Evolutionary conservation across 2,888 invertebrate species (phyloP), one percentile per base, ranked within the genome.

Genomic region (Horisme vitalbata): DNA sequence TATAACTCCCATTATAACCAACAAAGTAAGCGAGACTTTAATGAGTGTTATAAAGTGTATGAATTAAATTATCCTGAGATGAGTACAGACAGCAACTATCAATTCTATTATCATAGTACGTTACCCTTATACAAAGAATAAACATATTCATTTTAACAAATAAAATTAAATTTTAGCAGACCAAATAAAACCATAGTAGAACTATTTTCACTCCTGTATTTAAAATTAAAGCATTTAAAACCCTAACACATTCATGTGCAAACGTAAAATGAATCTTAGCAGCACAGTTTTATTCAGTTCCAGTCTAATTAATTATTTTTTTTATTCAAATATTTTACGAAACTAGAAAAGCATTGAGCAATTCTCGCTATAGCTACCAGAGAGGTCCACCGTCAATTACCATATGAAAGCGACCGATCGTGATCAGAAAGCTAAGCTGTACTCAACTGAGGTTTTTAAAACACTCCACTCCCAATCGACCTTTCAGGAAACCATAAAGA

Each of bases 351-450:
- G 5, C 30, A 8, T 14, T 39, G 12, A 10, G 26, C 12, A 23
- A 21, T 37, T 24, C 18, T 26, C 23, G 33, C 27, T 33, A 32
- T 32, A 33, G 11, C 27, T 24, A 27, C 36, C 8, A 18, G 27
- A 41, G 37, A 37, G 38, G 48, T 31, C 39, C 41, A 36, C 26
- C 28, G 20, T 5, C 23, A 24, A 45, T 50, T 50, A 45, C 23
- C 45, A 45, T 50, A 45, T 50, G 45, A 50, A 50, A 45, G 31
- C 14, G 45, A 23, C 24, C 12, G 41, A 28, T 26, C 50, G 45
- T 50, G 50, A 45, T 10, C 24, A 3, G 45, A 41, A 39, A 33
- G 30, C 24, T 31, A 31, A 43, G 23, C 34, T 13, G 20, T 33
- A 28, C 30, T 34, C 15, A 14, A 33, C 13, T 9, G n/a, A 13